Evolutionary conservation across 2,888 invertebrate species (phyloP), one percentile per base, ranked within the genome.

Genomic region (Nudaria mundana): DNA sequence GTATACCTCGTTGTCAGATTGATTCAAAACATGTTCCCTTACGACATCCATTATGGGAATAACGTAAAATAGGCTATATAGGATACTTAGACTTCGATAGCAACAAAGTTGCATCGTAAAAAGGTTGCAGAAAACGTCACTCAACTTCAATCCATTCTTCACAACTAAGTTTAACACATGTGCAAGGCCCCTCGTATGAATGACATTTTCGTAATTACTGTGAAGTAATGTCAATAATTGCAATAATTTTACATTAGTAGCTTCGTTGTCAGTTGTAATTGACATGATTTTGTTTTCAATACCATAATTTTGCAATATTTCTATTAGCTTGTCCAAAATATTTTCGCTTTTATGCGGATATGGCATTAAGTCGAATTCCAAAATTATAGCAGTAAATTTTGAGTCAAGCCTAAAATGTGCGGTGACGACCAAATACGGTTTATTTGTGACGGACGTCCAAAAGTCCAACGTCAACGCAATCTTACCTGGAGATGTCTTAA

Each of bases 31-130:
- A 11, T 32, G 31, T 10, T 31, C 13, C 14, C 12, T 7, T 12
- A 22, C 11, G 8, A 31, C 22, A 23, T 31, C 31, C 15, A 40
- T 10, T 30, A 40, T 35, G 14, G 35, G 40, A 22, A 40, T 12
- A 25, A 40, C 40, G 30, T 40, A 40, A 18, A 26, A 15, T 20
- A 35, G 12, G 13, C 40, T 40, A n/a, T n/a, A n/a, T n/a, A n/a
- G 34, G 40, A 14, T 34, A 34, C 31, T 40, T 34, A 12, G 40
- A 40, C 22, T 40, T 40, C 7, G 35, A 40, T 24, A 40, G 35
- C 16, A 40, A 35, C 12, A 40, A 8, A 15, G 40, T 40, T 15
- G 34, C 34, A 14, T 34, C 40, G 16, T 38, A 38, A 16, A 38
- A 38, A 38, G 31, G 38, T 32, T 28, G 2, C n/a, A 38, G 38